A percentile compares a stretch with the other conserved stretches of the same genome.
phyloP scores from a whole-genome alignment of 1,140 invertebrate species.

The Leptonema lineaticorne region DNA sequence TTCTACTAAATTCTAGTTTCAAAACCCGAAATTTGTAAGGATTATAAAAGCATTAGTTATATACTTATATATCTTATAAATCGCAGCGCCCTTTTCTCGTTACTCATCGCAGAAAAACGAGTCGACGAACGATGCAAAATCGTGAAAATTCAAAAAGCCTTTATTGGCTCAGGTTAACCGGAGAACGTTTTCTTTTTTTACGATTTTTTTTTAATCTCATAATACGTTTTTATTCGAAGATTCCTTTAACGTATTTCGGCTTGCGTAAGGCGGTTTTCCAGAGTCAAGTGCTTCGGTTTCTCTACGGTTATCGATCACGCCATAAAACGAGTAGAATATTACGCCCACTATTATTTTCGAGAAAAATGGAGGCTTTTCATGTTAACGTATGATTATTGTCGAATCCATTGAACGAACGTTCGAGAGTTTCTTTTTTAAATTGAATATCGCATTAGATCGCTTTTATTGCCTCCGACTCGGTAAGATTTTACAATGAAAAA shows the following conservation, averaged over 20 bases:
- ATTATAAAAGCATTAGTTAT: too few species aligned
- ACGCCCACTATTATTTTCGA: conserved; percentile 25
- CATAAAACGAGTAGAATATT: conserved; percentile 16
- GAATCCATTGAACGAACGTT: neutral
- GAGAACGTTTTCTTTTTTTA: neutral
- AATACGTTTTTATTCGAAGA: neutral
- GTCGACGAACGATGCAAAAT: too few species aligned
- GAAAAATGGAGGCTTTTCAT: conserved; percentile 21
- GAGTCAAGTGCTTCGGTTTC: neutral
- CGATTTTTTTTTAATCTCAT: neutral
- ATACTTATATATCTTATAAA: too few species aligned
- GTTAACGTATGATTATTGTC: conserved; percentile 21
- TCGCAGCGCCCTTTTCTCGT: too few species aligned
- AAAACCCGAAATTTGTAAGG: too few species aligned
- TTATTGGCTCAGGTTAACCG: too few species aligned
- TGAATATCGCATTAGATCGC: too few species aligned
- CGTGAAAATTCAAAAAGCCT: too few species aligned
- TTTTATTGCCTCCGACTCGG: too few species aligned
- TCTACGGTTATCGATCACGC: conserved; percentile 22
- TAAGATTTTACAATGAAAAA: neutral
- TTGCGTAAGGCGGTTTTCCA: neutral
- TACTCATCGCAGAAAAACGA: too few species aligned
- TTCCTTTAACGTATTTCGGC: neutral
- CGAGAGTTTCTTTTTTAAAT: neutral
- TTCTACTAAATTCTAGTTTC: too few species aligned